Percentiles rank a stretch among this genome's conserved stretches.
Conservation (phyloP, 2,888 invertebrate species). For the Tachina grossa region DNA sequence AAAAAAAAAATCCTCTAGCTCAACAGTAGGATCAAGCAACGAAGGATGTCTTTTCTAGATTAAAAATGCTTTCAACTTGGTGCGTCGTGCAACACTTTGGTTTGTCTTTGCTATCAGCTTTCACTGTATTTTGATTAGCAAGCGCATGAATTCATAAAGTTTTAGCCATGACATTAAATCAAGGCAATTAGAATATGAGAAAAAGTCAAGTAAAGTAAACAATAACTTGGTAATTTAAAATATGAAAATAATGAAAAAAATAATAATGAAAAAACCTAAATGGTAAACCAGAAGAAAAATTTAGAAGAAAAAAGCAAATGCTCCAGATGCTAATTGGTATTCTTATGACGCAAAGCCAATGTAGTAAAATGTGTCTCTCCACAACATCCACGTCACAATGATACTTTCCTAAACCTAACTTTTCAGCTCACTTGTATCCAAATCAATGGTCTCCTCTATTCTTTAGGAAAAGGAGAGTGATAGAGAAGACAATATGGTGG, state of each 20-base stretch:
- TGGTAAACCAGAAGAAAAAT: background rate
- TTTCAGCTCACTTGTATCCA: too few relatives aligned
- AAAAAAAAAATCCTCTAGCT: background rate
- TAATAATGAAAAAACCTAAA: background rate
- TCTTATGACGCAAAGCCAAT: too few relatives aligned
- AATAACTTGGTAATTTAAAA: constrained; percentile 30
- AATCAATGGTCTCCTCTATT: too few relatives aligned
- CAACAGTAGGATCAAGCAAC: background rate
- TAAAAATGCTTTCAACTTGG: background rate
- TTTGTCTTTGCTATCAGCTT: background rate
- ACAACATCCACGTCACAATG: too few relatives aligned
- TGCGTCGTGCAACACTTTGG: background rate
- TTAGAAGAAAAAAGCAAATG: too few relatives aligned
- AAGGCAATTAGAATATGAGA: background rate
- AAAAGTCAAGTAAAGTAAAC: background rate
- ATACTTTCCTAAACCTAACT: too few relatives aligned
- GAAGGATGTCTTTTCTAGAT: background rate
- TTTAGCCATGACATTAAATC: background rate
- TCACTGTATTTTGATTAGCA: background rate
- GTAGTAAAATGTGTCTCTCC: background rate
- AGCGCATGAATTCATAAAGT: background rate
- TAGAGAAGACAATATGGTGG: too few relatives aligned
- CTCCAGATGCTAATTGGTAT: too few relatives aligned
- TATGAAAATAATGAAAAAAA: background rate
- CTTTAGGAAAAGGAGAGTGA: too few relatives aligned